Conservation (phyloP, 2,113 vertebrate species). For the Melanerpes aurifrons region DNA sequence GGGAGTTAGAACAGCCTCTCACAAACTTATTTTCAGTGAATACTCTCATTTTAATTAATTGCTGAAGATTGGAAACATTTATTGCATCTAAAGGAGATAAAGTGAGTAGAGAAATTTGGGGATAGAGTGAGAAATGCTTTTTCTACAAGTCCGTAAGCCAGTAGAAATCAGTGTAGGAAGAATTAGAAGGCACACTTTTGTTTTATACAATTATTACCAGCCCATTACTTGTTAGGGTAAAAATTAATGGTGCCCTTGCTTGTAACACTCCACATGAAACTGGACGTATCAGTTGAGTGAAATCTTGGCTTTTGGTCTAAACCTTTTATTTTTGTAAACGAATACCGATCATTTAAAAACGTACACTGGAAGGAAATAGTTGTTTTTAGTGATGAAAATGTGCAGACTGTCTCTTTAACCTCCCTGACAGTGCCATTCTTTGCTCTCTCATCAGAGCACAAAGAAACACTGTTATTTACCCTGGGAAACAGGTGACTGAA, state of each 20-base stretch:
- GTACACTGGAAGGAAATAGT: slow-evolving; percentile 11
- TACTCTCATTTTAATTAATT: neutral
- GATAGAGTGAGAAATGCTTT: neutral
- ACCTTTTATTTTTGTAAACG: neutral
- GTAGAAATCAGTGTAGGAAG: neutral
- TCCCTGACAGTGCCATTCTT: neutral
- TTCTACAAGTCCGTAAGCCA: neutral
- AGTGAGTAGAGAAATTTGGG: neutral
- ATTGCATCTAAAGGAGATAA: neutral
- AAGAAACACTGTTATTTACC: slow-evolving; percentile 80
- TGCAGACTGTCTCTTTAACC: slow-evolving; percentile 39
- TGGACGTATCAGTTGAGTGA: neutral
- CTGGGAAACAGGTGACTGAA: slow-evolving; percentile 97
- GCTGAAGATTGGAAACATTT: neutral
- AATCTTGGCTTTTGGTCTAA: neutral
- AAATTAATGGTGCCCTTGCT: neutral
- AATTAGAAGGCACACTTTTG: neutral
- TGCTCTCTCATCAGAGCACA: slow-evolving; percentile 36
- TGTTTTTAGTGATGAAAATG: slow-evolving; percentile 48
- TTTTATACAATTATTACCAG: neutral
- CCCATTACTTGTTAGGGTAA: neutral
- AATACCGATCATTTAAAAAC: slow-evolving; percentile 51
- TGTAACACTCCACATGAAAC: neutral
- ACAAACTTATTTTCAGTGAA: neutral
- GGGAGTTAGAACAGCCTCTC: neutral